A percentile compares a stretch with the other conserved stretches of the same genome.
These are phyloP conservation scores for Microcebus tavaratra DNA, from an alignment of 2,113 vertebrate species.

Conservation along the genomic window DNA sequence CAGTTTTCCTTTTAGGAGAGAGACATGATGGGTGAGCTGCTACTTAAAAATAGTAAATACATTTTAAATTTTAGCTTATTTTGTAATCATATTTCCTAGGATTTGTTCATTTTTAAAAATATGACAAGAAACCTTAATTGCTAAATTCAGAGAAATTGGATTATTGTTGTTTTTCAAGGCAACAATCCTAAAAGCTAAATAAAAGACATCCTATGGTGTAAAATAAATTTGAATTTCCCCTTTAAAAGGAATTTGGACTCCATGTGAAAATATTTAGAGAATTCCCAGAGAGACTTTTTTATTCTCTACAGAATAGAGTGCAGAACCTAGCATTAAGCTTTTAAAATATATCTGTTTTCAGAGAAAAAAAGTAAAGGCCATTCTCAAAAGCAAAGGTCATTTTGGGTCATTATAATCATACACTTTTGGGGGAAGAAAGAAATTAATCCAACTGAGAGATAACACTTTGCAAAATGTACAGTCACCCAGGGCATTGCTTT, in stretches of 20 bases:
- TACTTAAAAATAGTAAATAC: conserved; percentile 14
- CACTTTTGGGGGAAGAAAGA: not conserved
- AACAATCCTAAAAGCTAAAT: not conserved
- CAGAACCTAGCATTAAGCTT: not conserved
- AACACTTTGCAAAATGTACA: not conserved
- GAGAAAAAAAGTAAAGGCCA: not conserved
- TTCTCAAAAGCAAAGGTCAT: not conserved
- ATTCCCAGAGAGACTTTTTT: not conserved
- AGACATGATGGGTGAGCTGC: not conserved
- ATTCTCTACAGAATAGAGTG: not conserved
- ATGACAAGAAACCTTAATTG: not conserved
- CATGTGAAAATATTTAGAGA: not conserved
- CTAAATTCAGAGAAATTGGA: not conserved
- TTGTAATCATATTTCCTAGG: not conserved
- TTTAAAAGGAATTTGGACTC: not conserved
- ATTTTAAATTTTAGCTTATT: conserved; percentile 10
- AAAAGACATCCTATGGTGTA: not conserved
- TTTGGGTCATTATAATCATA: not conserved
- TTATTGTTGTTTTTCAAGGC: not conserved
- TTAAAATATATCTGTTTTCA: not conserved
- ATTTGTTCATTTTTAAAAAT: not conserved
- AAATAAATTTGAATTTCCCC: not conserved
- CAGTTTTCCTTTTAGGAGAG: not conserved
- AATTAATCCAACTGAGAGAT: not conserved
- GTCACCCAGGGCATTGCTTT: not conserved